Conservation (phyloP, 92 coral and sea anemone genomes). For the Zoanthus sansibaricus region DNA sequence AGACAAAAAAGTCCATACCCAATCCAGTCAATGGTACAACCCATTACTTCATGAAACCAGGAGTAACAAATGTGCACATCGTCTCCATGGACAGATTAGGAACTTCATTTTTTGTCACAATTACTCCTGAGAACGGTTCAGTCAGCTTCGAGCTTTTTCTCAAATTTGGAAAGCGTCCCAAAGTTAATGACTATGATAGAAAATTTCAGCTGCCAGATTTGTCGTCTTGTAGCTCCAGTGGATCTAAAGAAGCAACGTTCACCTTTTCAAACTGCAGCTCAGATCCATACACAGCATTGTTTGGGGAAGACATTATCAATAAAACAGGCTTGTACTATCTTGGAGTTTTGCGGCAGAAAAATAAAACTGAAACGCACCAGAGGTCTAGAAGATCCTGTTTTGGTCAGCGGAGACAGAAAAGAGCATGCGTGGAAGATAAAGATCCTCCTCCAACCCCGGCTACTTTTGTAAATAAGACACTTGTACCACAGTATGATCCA, state of each 20-base stretch:
- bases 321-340: constrained; percentile 10
- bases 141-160: neutral
- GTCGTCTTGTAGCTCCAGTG: constrained; percentile 3
- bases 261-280: neutral
- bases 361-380: neutral
- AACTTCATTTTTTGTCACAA: neutral
- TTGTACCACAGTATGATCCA: constrained; percentile 27
- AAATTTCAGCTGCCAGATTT: constrained; percentile 10
- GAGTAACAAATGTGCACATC: neutral
- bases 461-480: neutral
- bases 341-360: neutral
- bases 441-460: constrained; percentile 16
- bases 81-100: neutral
- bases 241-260: neutral
- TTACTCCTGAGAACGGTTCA: neutral
- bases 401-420: constrained; percentile 23
- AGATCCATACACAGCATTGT: neutral
- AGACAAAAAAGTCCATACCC: neutral
- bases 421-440: constrained; percentile 42
- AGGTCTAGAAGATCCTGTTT: constrained; percentile 21
- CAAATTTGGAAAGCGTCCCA: constrained; percentile 18
- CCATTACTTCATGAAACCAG: constrained; percentile 18
- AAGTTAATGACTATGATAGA: constrained; percentile 1
- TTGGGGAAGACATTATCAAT: neutral
- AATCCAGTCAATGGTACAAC: neutral